phyloP scores from a whole-genome alignment of 2,113 vertebrate species.

The Malurus cyaneus region DNA sequence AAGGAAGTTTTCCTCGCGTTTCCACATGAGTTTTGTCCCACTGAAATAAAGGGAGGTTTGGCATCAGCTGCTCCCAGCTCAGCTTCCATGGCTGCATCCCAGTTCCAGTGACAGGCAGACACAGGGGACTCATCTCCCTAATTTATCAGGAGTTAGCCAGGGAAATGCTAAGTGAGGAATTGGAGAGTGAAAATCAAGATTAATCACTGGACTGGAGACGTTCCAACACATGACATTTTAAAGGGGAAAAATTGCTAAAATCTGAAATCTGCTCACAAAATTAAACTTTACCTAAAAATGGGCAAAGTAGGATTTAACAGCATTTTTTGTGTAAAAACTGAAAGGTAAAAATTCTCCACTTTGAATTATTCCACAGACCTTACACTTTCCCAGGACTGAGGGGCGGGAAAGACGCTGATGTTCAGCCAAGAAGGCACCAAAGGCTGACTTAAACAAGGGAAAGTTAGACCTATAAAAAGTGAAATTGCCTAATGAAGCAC shows the following conservation, averaged over 20 bases:
- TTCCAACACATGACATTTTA: not conserved
- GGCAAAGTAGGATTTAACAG: not conserved
- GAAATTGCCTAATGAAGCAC: not conserved
- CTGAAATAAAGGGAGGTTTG: not conserved
- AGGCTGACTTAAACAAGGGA: not conserved
- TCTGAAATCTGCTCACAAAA: not conserved
- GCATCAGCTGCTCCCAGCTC: not conserved
- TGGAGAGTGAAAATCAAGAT: not conserved
- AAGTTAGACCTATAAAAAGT: not conserved
- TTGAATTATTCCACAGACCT: not conserved
- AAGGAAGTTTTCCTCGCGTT: not conserved
- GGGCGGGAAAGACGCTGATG: not conserved
- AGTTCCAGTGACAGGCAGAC: not conserved
- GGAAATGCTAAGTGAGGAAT: not conserved
- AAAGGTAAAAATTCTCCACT: not conserved
- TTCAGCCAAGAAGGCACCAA: not conserved
- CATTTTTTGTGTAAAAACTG: not conserved
- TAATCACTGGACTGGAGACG: not conserved
- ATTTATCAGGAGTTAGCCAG: not conserved
- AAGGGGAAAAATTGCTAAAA: not conserved
- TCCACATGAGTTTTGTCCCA: not conserved
- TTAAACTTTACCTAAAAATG: not conserved
- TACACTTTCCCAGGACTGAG: rapidly evolving
- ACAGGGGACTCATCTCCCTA: not conserved
- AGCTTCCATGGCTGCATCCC: rapidly evolving